Percentiles rank a stretch among this genome's conserved stretches.
Evolutionary conservation across 2,888 invertebrate genomes (phyloP).

Genomic region (Trissolcus brochymenae): DNA sequence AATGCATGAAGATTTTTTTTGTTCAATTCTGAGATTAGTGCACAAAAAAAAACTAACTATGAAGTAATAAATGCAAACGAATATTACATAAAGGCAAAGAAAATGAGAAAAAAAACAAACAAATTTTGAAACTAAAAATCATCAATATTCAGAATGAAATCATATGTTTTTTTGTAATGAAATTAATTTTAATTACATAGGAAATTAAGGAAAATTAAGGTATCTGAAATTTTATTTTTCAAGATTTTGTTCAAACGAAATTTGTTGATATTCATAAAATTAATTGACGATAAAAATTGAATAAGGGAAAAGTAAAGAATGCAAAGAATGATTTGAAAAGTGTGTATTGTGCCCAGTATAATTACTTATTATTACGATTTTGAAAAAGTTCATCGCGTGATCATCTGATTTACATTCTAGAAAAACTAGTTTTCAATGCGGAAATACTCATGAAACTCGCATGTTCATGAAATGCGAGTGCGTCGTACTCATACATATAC

Average conservation of each 20-base stretch:
- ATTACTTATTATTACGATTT: constrained; percentile 28
- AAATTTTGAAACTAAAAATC: too few species aligned
- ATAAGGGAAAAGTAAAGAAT: too few species aligned
- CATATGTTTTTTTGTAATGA: too few species aligned
- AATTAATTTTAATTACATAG: too few species aligned
- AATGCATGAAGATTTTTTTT: not conserved
- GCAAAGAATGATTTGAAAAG: too few species aligned
- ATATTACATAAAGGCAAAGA: not conserved
- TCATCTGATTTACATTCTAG: constrained; percentile 54
- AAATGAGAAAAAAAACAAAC: not conserved
- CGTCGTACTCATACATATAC: constrained; percentile 49
- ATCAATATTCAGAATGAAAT: too few species aligned
- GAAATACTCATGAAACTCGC: constrained; percentile 47
- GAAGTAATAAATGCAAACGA: not conserved
- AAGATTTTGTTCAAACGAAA: too few species aligned
- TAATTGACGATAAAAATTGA: too few species aligned
- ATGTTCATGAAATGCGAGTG: constrained; percentile 54
- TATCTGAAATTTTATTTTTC: too few species aligned
- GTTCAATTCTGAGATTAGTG: not conserved
- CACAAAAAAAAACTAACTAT: not conserved
- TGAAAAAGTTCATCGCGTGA: constrained; percentile 51
- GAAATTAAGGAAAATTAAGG: too few species aligned
- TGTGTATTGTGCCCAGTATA: not conserved
- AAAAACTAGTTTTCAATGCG: constrained; percentile 56
- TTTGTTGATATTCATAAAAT: too few species aligned